Base-by-base conservation (phyloP, 30 jellyfish, hydroid and myxozoan genomes). In the Aurelia coerulea region DNA sequence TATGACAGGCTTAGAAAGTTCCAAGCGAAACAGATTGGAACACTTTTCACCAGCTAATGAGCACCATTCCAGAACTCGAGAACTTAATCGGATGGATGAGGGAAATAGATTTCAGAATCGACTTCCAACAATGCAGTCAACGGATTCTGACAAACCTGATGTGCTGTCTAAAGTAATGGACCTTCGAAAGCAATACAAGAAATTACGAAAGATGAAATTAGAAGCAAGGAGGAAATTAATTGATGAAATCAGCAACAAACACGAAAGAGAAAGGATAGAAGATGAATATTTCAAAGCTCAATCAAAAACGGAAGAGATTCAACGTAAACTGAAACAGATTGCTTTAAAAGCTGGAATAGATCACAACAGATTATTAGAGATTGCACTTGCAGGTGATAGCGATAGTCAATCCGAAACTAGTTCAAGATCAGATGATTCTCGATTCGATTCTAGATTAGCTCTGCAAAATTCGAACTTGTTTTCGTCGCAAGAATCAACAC, bases 231-330 rank as follows among this genome's bases (percentile, higher is more conserved):
- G 65, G 41, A 84, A 49, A 51, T 76, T 84, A 19, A 81, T 14
- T 72, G 71, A 49, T 29, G 85, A 62, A 59, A 84, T 84, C 16
- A 62, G 2, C 15, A 49, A 23, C 23, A 73, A 6, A 42, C 62
- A 64, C 9, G 71, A 54, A 32, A 60, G 78, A 51, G 80, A 73
- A 18, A 62, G 58, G 76, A 65, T 84, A 23, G 93, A 84, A 54
- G 54, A 19, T 34, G 82, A 84, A 18, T 84, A 84, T 84, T 84
- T 84, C 31, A 66, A 73, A 12, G 64, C 76, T 42, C 93, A 84
- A 31, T 2, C 65, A 3, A 53, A 84, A 18, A 71, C 31, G 70
- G 93, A 84, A 49, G 64, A 35, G 60, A 62, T 84, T 35, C 51
- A 31, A 1, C 52, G 10, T 16, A 77, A 84, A 62, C 67, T 84